Evolutionary conservation across 2,113 vertebrate species (phyloP), one percentile per base, ranked within the genome.

Genomic region (Megalops atlanticus): DNA sequence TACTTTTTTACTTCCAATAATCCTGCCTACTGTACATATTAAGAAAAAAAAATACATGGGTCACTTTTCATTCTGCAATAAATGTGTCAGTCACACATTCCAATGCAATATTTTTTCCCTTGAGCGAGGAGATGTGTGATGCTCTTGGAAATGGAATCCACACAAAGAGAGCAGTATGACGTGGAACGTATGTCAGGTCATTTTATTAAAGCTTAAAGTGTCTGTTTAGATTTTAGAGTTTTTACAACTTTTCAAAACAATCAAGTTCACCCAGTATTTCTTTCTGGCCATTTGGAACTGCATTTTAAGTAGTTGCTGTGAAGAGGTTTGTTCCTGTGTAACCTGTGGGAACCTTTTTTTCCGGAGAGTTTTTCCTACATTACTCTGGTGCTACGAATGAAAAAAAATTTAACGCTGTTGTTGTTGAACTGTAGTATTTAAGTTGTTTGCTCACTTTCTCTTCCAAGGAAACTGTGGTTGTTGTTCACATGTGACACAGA

Each of bases 21-120:
- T 24, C 52, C 24, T 58, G 52, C 14, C 14, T 58, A 58, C 49
- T 52, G 4, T 18, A n/a, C 16, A 24, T 58, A 1, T 58, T 58
- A 24, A 58, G 24, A 24, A n/a, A 74, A 74, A 40, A 24, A 41
- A 74, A 41, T 73, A 35, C 70, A 5, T 16, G 36, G 35, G 70
- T 36, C 6, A 36, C 24, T 36, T 73, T 73, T 73, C 70, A 73
- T 73, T 73, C 31, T 31, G 70, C 31, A 38, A 73, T 38, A 73
- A 73, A 73, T 73, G 35, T 39, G 70, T 38, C 70, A 73, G 36
- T 73, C 15, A 36, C 11, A 38, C 12, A 73, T 39, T 73, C 31
- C 15, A 16, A 11, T 39, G 16, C 16, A 15, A 39, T 73, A 16
- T 11, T 21, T 14, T 33, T 33, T 70, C 31, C 5, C 33, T 21